phyloP scores from a whole-genome alignment of 2,797 vertebrate species.

The Anas georgica region DNA sequence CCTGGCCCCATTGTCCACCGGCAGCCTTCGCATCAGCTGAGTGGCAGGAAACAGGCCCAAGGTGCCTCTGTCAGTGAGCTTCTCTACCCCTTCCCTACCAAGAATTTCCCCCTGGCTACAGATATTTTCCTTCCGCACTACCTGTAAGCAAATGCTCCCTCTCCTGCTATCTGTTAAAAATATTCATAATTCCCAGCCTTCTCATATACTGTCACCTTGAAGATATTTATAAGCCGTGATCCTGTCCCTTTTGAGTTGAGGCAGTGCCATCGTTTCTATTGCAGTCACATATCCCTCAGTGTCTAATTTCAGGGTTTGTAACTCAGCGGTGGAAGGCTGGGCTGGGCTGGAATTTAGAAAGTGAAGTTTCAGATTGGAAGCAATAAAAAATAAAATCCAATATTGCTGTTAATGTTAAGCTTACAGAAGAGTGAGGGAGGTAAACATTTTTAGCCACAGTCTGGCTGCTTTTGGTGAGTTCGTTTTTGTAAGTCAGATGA shows the following conservation, averaged over 20 bases:
- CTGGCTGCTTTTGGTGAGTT: not conserved
- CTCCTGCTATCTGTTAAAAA: not conserved
- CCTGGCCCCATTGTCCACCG: accelerated
- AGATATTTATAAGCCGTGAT: not conserved
- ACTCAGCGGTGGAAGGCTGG: not conserved
- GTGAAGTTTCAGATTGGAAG: not conserved
- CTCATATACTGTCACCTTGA: not conserved
- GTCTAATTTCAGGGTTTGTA: not conserved
- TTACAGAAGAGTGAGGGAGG: not conserved
- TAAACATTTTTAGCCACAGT: not conserved
- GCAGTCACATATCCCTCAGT: not conserved
- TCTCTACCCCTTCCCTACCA: not conserved
- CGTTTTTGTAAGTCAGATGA: not conserved
- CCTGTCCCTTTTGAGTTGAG: not conserved
- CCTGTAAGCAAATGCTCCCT: not conserved
- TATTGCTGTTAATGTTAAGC: not conserved
- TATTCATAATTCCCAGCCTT: not conserved
- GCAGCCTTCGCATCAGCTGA: not conserved
- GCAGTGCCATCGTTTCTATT: not conserved
- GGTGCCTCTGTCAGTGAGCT: not conserved
- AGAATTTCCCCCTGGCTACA: not conserved
- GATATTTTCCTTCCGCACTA: not conserved
- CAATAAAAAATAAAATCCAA: not conserved
- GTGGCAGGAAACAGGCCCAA: not conserved
- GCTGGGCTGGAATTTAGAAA: not conserved